Evolutionary conservation across 2,113 vertebrate genomes (phyloP).

Genomic region (Genyomyrus donnyi): DNA sequence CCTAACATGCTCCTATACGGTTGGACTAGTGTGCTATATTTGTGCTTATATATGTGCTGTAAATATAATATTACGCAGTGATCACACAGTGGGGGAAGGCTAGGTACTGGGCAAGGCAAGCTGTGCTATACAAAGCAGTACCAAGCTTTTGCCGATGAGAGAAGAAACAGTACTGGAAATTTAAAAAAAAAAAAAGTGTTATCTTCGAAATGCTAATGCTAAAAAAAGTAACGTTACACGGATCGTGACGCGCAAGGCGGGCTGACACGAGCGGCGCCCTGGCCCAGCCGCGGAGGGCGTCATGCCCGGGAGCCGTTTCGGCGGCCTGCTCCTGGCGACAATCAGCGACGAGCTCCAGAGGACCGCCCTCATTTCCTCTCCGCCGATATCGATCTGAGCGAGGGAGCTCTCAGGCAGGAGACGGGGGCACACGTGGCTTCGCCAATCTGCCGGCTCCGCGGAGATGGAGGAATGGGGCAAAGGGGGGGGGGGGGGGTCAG

Average conservation of each 20-base stretch:
- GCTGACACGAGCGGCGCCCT: not conserved
- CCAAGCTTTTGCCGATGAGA: not conserved
- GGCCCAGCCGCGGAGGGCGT: not conserved
- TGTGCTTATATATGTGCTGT: not conserved
- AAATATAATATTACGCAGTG: not conserved
- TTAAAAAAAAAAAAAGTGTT: not conserved
- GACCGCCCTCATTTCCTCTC: conserved; percentile 43
- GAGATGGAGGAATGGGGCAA: not conserved
- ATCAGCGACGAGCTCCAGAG: conserved; percentile 34
- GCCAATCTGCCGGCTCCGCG: conserved; percentile 17
- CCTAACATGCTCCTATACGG: not conserved
- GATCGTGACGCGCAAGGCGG: not conserved
- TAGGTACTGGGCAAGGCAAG: not conserved
- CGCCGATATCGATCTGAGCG: conserved; percentile 46
- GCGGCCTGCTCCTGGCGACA: conserved; percentile 17
- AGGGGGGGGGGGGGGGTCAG: too few relatives aligned
- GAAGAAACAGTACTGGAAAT: not conserved
- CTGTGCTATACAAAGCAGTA: not conserved
- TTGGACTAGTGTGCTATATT: not conserved
- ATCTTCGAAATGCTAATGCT: not conserved
- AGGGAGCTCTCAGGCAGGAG: conserved; percentile 44
- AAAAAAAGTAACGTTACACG: not conserved
- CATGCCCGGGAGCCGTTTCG: conserved; percentile 20
- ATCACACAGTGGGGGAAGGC: not conserved
- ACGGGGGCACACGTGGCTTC: conserved; percentile 33